Base-by-base conservation (phyloP, 2,888 invertebrate species). In the Dasysyrphus albostriatus region DNA sequence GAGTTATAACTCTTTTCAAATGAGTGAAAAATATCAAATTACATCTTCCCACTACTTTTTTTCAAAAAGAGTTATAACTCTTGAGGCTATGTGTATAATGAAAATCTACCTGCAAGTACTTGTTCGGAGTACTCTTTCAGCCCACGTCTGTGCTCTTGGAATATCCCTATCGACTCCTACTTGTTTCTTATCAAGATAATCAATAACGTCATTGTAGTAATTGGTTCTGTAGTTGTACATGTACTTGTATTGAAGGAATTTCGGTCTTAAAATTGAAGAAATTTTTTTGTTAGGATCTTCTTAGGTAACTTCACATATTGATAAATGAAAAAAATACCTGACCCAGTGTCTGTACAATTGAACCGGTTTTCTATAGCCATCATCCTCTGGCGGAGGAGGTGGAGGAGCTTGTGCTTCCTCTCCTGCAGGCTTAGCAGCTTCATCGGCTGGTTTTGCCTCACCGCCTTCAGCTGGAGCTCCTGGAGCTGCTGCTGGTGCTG, bases 181-280 rank as follows among this genome's bases (percentile, higher is more conserved):
- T 92, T 95, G 95, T 89, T 96, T 94, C 91, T 95, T 95, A 92
- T 97, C 96, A 93, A 97, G 93, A 93, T 96, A 97, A 90, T 96
- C 95, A 92, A 97, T 96, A 83, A 96, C 95, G 91, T 97, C 97
- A 91, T 97, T 95, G 93, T 97, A 97, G 92, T 97, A 97, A 93
- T 96, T 97, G 92, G 95, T 95, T 93, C 96, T 95, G 93, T 97
- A 97, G 92, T 97, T 95, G 93, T 96, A 96, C 92, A 97, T 94
- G 92, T 97, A 97, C 91, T 94, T 95, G 93, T 97, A 97, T 91
- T 96, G 96, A 56, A 96, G 95, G 93, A 96, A 95, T 91, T 95
- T 95, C 24, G 97, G 97, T 92, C 96, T 96, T 93, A 24, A 93
- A 92, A 4, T 54, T 4, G 24, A 51, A 51, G 7, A 12, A 51